phyloP scores from a whole-genome alignment of 1,140 invertebrate genomes.

The Mylabris phalerata region DNA sequence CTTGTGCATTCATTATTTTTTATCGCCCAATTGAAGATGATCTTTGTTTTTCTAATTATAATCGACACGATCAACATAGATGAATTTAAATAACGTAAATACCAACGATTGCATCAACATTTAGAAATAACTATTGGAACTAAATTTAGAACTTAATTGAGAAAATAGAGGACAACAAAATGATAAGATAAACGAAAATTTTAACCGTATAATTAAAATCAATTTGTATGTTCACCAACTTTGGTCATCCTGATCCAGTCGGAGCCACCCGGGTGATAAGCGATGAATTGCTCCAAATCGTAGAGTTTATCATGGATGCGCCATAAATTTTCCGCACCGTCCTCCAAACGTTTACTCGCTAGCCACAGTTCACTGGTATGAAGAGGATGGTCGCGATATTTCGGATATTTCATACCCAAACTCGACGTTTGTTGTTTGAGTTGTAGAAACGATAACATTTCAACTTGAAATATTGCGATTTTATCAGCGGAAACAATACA shows the following conservation, averaged over 20 bases:
- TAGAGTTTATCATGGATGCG: conserved; percentile 69
- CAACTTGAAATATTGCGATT: no score
- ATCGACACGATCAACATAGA: no score
- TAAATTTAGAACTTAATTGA: no score
- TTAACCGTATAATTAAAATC: not conserved
- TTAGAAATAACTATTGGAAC: no score
- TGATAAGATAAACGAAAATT: not conserved
- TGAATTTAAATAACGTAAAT: no score
- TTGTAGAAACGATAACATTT: no score
- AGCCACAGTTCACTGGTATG: conserved; percentile 52
- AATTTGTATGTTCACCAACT: conserved; percentile 35
- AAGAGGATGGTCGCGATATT: conserved; percentile 43
- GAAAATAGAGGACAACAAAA: not conserved
- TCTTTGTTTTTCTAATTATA: no score
- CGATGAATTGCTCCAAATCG: conserved; percentile 60
- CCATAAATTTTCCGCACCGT: conserved; percentile 72
- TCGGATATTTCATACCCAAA: conserved; percentile 45
- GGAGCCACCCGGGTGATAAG: conserved; percentile 69
- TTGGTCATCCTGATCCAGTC: conserved; percentile 67
- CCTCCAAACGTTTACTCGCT: conserved; percentile 56
- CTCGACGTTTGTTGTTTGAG: conserved; percentile 15
- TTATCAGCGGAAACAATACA: no score
- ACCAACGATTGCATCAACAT: no score
- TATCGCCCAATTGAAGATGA: no score
- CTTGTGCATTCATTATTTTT: no score